Evolutionary conservation across 2,797 vertebrate genomes (phyloP), one percentile per base, ranked within the genome.

Genomic region (Holocentrus rufus): DNA sequence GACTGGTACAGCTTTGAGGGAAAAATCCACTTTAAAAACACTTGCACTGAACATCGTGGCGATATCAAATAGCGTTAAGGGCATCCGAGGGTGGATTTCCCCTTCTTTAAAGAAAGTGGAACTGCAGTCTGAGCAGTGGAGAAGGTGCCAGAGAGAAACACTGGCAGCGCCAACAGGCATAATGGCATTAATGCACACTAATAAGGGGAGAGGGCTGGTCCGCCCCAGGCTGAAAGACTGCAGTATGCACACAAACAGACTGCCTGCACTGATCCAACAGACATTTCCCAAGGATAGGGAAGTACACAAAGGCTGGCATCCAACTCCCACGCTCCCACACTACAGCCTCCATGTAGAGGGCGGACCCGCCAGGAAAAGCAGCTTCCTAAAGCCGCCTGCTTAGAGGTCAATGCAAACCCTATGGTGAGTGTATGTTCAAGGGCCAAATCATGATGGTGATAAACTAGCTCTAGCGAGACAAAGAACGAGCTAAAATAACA

Each of bases 261-360:
- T 52, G 79, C 75, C 77, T 82, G 76, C 80, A 71, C 70, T 82
- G 67, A 50, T 86, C 81, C 83, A 78, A 85, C 54, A 80, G 76
- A 79, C 79, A 77, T 77, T 90, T 88, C 71, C 85, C 85, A 75
- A 88, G 79, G 76, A 78, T 83, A 84, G 83, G 77, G 76, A 85
- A 81, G 80, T 3, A 83, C 77, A 91, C 88, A 91, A 91, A 86
- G 84, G 77, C 88, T 84, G 90, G 83, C 67, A 87, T 88, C 80
- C 82, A 85, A 69, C 82, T 88, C 82, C 79, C 83, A 88, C 73
- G 50, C 83, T 87, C 78, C 78, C 81, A 65, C 79, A 70, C 72
- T 20, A 8, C 17, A 20, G 69, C 60, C 60, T 55, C 64, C 49
- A 31, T 79, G 63, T 77, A 53, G 52, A 76, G 83, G 83, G 75